Evolutionary conservation across 2,888 invertebrate species (phyloP).

Genomic region (Microctonus brassicae): DNA sequence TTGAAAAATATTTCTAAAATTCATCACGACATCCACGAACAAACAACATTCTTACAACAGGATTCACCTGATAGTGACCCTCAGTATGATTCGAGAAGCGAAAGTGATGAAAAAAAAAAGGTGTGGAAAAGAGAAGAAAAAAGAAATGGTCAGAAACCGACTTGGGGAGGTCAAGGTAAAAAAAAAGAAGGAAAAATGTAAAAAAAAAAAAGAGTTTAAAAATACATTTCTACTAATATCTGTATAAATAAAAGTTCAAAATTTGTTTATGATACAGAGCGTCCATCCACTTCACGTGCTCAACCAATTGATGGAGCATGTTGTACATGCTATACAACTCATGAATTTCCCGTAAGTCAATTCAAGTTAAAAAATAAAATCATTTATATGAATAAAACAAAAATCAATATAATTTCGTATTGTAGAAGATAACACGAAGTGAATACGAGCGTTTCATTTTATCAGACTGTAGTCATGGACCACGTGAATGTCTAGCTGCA

Average conservation of each 20-base stretch:
- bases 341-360: not conserved
- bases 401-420: not conserved
- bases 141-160: not conserved
- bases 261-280: not conserved
- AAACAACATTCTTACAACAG: not conserved
- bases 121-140: slow-evolving; percentile 5
- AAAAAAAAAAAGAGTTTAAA: not conserved
- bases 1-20: not conserved
- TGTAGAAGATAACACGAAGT: not conserved
- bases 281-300: not conserved
- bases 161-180: not conserved
- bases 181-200: not conserved
- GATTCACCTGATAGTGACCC: not conserved
- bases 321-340: not conserved
- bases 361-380: not conserved
- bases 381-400: not conserved
- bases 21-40: not conserved
- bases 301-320: not conserved
- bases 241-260: too few species aligned
- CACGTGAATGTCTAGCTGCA: not conserved
- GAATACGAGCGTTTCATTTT: not conserved
- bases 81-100: not conserved
- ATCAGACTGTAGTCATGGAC: not conserved
- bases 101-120: not conserved
- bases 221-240: too few species aligned